Conservation (phyloP, 2,797 vertebrate genomes). For the Simalia tracyae region DNA sequence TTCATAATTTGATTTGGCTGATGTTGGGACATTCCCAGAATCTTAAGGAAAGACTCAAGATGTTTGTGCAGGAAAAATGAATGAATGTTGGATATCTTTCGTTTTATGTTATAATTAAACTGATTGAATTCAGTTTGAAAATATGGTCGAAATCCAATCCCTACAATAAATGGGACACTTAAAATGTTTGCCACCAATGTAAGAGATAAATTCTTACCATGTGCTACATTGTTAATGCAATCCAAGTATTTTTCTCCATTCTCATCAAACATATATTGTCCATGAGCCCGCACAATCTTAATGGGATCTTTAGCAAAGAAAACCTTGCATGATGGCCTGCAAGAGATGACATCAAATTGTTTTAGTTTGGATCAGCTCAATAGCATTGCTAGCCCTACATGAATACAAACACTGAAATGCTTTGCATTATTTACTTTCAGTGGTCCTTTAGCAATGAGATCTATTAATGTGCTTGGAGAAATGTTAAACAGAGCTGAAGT, state of each 20-base stretch:
- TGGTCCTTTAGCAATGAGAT: not conserved
- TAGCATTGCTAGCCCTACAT: not conserved
- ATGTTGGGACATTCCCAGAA: not conserved
- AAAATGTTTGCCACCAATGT: not conserved
- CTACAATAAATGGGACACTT: not conserved
- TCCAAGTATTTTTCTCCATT: slow-evolving; percentile 87
- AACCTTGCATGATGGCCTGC: slow-evolving; percentile 93
- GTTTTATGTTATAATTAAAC: too few relatives aligned
- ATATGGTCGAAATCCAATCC: not conserved
- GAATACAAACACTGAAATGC: not conserved
- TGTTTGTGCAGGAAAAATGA: too few relatives aligned
- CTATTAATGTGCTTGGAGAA: not conserved
- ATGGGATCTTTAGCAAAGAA: slow-evolving; percentile 94
- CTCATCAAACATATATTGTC: slow-evolving; percentile 96
- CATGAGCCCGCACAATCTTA: slow-evolving; percentile 88
- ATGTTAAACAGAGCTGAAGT: not conserved
- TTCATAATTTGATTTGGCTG: not conserved
- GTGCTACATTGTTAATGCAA: slow-evolving; percentile 97
- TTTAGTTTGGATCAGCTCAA: slow-evolving; percentile 22
- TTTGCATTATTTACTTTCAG: not conserved
- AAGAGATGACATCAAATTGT: slow-evolving; percentile 34
- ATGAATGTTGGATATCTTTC: too few relatives aligned
- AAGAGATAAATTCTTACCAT: slow-evolving; percentile 77
- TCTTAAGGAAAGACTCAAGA: not conserved
- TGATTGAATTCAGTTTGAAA: not conserved